phyloP scores from a whole-genome alignment of 2,888 invertebrate species.

The Amblyjoppa fuscipennis region DNA sequence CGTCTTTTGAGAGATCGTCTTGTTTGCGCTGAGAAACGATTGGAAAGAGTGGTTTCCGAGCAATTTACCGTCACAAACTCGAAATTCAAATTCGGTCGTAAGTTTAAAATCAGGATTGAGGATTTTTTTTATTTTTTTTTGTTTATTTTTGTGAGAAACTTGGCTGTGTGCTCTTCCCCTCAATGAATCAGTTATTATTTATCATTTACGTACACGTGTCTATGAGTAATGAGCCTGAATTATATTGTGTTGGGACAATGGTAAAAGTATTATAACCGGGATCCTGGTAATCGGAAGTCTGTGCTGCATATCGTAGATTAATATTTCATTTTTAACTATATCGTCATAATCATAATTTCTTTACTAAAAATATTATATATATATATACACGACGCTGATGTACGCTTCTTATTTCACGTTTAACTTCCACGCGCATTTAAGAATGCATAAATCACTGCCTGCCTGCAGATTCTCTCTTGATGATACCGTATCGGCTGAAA shows the following conservation, averaged over 20 bases:
- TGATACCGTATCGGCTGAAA: conserved; percentile 50
- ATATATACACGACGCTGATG: conserved; percentile 44
- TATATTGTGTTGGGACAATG: conserved; percentile 56
- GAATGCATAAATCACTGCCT: conserved; percentile 64
- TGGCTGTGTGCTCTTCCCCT: conserved; percentile 1
- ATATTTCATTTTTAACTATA: conserved; percentile 28
- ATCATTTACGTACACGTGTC: conserved; percentile 27
- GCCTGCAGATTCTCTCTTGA: conserved; percentile 59
- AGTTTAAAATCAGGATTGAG: neutral
- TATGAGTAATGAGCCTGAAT: conserved; percentile 42
- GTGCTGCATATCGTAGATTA: conserved; percentile 51
- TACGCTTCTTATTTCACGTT: conserved; percentile 55
- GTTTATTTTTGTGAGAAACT: neutral
- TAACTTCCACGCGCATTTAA: conserved; percentile 56
- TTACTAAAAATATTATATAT: conserved; percentile 10
- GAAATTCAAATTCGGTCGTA: neutral
- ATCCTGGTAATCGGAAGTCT: conserved; percentile 44
- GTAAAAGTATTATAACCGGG: conserved; percentile 35
- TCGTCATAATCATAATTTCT: conserved; percentile 22
- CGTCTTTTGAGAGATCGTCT: neutral
- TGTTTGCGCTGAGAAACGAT: neutral
- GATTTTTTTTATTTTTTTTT: neutral
- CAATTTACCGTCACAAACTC: neutral
- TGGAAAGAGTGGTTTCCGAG: neutral
- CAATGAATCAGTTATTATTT: conserved; percentile 36